Base-by-base conservation (phyloP, 37 sponge, comb jelly and placozoan genomes). In the Ephydatia muelleri region DNA sequence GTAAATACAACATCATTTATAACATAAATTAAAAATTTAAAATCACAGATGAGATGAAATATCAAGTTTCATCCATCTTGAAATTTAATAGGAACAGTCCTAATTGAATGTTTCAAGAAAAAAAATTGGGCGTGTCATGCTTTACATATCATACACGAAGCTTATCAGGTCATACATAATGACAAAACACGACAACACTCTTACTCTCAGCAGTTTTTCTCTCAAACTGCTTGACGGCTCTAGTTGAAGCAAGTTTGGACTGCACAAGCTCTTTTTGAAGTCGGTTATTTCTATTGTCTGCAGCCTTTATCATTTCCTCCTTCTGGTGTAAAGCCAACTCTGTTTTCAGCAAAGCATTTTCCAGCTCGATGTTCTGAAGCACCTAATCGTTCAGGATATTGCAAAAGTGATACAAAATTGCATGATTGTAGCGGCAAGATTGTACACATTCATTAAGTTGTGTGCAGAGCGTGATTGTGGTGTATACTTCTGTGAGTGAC, bases 171-270 rank as follows among this genome's bases (percentile, higher is more conserved):
- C 19, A 65, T 19, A 22, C 22, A 65, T 22, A 65, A 9, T 28
- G 31, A 31, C 29, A 28, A 70, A 70, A 31, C 6, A 31, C 3
- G 31, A 33, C 29, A 35, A n/a, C n/a, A n/a, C n/a, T n/a, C 72
- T 27, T 81, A 91, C 91, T 87, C 66, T 95, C 95, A 38, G 31
- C 78, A 33, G 89, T 95, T 68, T 85, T 86, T 75, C 71, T 86
- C 38, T 95, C 95, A 89, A 92, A 95, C 71, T 92, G 95, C 49
- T 89, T 81, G 39, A 92, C 43, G 0, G 95, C 80, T 72, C 72
- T 79, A 0, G 88, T 75, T 70, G 90, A 86, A 32, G 90, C 68
- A 36, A 84, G 77, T 26, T 84, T 68, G 29, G 84, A 57, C 49
- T 89, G 92, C 48, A 75, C 65, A 31, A 91, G 37, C 29, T 92